Evolutionary conservation across 1,140 invertebrate genomes (phyloP).

Genomic region (Drosophila micromelanica): DNA sequence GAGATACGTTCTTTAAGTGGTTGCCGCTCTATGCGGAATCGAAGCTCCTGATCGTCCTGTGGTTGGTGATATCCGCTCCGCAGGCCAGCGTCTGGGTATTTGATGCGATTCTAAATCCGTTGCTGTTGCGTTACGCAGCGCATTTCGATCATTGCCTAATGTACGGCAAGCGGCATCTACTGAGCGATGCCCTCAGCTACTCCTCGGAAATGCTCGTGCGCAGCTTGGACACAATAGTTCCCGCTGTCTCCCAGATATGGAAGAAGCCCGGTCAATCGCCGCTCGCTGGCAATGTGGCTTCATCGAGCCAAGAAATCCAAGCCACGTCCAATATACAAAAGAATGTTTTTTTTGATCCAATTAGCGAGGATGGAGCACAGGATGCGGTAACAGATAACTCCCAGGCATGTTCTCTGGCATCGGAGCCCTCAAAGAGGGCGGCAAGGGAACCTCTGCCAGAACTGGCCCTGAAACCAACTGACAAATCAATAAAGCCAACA

Average conservation of each 20-base stretch:
- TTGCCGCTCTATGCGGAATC: constrained; percentile 51
- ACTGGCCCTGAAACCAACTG: constrained; percentile 3
- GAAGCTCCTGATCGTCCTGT: constrained; percentile 55
- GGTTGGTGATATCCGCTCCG: constrained; percentile 55
- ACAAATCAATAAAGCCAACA: neutral
- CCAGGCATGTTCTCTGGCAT: neutral
- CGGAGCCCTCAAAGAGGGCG: neutral
- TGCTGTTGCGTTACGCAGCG: constrained; percentile 38
- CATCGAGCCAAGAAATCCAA: neutral
- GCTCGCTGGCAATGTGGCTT: too few relatives aligned
- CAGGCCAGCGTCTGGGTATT: constrained; percentile 64
- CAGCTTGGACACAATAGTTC: neutral
- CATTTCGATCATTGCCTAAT: constrained; percentile 50
- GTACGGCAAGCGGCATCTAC: constrained; percentile 36
- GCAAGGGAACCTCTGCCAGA: constrained; percentile 5
- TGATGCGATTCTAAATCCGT: constrained; percentile 48
- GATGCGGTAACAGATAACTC: neutral
- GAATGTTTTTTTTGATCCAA: neutral
- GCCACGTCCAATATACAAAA: neutral
- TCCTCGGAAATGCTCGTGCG: neutral
- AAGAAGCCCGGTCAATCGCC: neutral
- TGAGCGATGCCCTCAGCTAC: constrained; percentile 14
- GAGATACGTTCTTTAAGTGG: constrained; percentile 53
- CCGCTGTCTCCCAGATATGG: constrained; percentile 30
- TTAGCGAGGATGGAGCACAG: neutral